These are phyloP conservation scores for Xenopus borealis DNA, from an alignment of 2,113 vertebrate genomes.

Conservation along the genomic window DNA sequence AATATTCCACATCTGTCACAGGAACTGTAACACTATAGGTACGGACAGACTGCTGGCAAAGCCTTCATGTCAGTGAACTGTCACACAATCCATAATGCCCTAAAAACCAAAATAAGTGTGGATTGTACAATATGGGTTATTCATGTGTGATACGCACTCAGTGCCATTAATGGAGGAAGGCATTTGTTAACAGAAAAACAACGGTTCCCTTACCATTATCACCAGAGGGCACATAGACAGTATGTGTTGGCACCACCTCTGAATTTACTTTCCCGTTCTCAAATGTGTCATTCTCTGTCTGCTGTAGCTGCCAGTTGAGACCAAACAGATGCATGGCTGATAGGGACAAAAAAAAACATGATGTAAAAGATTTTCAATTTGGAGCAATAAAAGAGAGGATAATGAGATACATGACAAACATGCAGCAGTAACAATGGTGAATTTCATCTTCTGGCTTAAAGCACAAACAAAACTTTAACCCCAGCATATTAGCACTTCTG, in stretches of 20 bases:
- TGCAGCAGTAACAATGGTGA: not conserved
- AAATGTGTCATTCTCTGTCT: slow-evolving; percentile 90
- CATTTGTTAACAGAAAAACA: too few species aligned
- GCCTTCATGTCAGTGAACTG: too few species aligned
- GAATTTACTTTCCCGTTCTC: slow-evolving; percentile 89
- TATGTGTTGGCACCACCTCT: slow-evolving; percentile 79
- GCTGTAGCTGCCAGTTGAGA: slow-evolving; percentile 95
- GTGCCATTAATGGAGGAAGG: too few species aligned
- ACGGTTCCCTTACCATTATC: slow-evolving; percentile 76
- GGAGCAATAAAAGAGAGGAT: slow-evolving; percentile 20
- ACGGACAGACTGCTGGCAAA: too few species aligned
- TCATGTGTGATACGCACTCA: too few species aligned
- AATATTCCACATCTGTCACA: too few species aligned
- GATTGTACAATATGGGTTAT: too few species aligned
- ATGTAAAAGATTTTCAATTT: slow-evolving; percentile 50
- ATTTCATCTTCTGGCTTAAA: not conserved
- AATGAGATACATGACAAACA: slow-evolving; percentile 1
- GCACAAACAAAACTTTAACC: not conserved
- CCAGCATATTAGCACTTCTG: too few species aligned
- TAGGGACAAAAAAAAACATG: slow-evolving; percentile 60
- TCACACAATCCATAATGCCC: too few species aligned
- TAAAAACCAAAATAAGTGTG: too few species aligned
- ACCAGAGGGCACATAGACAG: slow-evolving; percentile 78
- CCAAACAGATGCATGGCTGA: slow-evolving; percentile 95
- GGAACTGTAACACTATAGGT: too few species aligned